phyloP scores from a whole-genome alignment of 2,113 vertebrate genomes.

The Spilogale gracilis region DNA sequence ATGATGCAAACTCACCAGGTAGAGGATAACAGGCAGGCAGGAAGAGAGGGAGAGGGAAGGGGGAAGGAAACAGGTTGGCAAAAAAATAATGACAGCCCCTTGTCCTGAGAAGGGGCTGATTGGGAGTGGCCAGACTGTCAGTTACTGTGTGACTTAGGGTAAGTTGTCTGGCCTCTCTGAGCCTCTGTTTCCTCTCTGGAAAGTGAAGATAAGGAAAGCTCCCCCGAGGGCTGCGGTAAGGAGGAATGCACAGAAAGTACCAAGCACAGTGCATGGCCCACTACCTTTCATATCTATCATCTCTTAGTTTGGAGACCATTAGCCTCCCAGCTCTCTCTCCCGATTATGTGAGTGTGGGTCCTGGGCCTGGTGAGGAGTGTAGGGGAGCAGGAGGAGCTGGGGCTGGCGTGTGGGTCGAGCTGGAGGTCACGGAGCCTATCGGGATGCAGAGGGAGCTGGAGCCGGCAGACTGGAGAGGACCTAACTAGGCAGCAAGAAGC shows the following conservation, averaged over 20 bases:
- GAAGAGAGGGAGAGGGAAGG: conserved; percentile 28
- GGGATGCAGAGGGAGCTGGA: background rate
- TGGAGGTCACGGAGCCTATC: background rate
- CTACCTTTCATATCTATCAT: background rate
- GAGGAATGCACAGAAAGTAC: background rate
- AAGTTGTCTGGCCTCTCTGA: conserved; percentile 30
- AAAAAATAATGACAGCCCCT: conserved; percentile 50
- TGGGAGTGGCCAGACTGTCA: background rate
- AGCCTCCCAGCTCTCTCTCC: background rate
- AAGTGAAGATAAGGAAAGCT: conserved; percentile 16
- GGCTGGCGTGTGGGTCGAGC: background rate
- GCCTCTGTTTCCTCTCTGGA: conserved; percentile 20
- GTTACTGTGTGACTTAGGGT: conserved; percentile 35
- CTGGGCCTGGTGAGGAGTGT: background rate
- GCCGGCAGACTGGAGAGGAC: background rate
- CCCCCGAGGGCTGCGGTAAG: background rate
- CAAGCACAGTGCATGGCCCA: background rate
- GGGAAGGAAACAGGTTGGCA: conserved; percentile 27
- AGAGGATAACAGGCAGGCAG: conserved; percentile 56
- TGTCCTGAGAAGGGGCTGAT: background rate
- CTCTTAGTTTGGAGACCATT: background rate
- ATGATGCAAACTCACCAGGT: conserved; percentile 76
- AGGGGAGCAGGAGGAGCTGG: no score
- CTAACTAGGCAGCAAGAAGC: background rate
- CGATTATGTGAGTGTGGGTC: background rate